Percentiles rank a stretch among this genome's conserved stretches.
Conservation (phyloP, 2,113 vertebrate species). For the Pachycephala philippinensis region DNA sequence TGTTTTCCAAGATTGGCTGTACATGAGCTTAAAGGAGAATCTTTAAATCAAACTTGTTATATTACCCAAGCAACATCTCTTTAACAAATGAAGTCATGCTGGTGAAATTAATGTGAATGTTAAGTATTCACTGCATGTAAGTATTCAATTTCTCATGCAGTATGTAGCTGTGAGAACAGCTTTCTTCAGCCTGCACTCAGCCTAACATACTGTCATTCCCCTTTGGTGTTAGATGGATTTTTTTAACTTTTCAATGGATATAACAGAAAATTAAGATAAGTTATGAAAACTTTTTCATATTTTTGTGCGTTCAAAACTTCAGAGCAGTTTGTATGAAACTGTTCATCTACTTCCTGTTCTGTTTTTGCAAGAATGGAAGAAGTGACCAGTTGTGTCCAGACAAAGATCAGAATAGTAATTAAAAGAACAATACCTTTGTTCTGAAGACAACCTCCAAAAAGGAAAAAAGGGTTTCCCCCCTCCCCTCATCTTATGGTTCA, state of each 20-base stretch:
- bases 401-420: background rate
- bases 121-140: background rate
- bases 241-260: background rate
- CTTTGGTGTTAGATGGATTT: background rate
- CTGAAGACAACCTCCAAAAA: background rate
- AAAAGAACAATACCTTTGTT: background rate
- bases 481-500: background rate
- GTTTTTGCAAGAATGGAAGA: background rate
- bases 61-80: background rate
- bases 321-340: background rate
- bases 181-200: background rate
- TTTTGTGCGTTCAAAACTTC: background rate
- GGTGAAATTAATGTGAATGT: background rate
- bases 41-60: background rate
- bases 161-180: background rate
- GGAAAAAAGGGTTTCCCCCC: background rate
- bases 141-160: background rate
- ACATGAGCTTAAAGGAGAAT: background rate
- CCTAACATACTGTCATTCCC: background rate
- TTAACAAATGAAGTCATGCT: background rate
- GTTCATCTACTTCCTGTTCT: background rate
- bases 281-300: background rate
- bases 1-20: background rate
- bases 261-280: background rate
- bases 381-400: background rate